These are phyloP conservation scores for Agonopterix heracliana DNA, from an alignment of 2,888 invertebrate genomes.

Conservation along the genomic window DNA sequence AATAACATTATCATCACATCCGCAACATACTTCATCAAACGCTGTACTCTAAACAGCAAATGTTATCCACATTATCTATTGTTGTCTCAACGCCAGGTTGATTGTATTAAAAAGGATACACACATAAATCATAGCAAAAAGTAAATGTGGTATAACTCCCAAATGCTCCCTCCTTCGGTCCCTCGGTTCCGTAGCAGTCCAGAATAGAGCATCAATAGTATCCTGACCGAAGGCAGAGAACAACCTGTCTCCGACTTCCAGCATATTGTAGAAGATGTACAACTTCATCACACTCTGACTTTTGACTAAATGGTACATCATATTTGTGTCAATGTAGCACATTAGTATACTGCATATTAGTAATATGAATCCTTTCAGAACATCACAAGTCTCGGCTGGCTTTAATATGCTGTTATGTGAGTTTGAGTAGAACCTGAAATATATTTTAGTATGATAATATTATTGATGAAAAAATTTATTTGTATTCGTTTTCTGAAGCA, in stretches of 20 bases:
- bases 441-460: neutral
- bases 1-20: too few species aligned
- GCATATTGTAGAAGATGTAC: constrained; percentile 99
- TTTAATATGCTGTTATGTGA: constrained; percentile 78
- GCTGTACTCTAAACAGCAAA: too few species aligned
- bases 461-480: neutral
- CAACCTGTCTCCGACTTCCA: constrained; percentile 97
- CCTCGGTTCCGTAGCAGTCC: constrained; percentile 98
- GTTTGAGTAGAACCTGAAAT: constrained; percentile 52
- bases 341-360: constrained; percentile 88
- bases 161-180: constrained; percentile 88
- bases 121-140: constrained; percentile 95
- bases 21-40: too few species aligned
- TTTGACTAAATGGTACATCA: constrained; percentile 97
- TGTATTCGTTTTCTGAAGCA: too few species aligned
- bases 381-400: constrained; percentile 96
- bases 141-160: constrained; percentile 91
- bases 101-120: constrained; percentile 84
- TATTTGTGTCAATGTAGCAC: constrained; percentile 96
- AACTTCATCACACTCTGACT: constrained; percentile 99
- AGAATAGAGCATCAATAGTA: constrained; percentile 97
- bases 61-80: too few species aligned
- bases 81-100: neutral
- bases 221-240: constrained; percentile 99
- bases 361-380: constrained; percentile 94